Percentiles rank a stretch among this genome's conserved stretches.
Evolutionary conservation across 2,113 vertebrate species (phyloP).

Genomic region (Tragelaphus strepsiceros): DNA sequence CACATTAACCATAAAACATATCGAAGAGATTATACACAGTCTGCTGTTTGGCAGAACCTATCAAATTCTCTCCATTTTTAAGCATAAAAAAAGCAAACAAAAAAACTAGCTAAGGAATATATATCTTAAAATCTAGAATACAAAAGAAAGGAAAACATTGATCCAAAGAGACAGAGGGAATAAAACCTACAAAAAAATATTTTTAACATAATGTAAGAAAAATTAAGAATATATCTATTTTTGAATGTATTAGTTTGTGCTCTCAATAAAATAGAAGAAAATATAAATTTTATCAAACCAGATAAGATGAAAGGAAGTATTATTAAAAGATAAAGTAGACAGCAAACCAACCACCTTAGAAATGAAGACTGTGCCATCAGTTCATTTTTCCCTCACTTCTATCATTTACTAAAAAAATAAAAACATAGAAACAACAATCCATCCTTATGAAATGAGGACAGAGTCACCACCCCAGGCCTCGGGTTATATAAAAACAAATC

Average conservation of each 20-base stretch:
- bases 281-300: constrained; percentile 40
- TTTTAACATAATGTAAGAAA: constrained; percentile 18
- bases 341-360: background rate
- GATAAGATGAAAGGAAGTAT: constrained; percentile 38
- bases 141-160: background rate
- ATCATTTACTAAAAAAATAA: constrained; percentile 10
- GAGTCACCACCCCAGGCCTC: background rate
- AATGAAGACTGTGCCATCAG: background rate
- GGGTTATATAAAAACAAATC: background rate
- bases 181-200: constrained; percentile 2
- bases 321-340: constrained; percentile 30
- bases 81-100: constrained; percentile 10
- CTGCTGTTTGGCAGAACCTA: background rate
- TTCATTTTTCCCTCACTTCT: background rate
- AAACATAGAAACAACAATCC: background rate
- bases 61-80: background rate
- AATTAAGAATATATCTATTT: background rate
- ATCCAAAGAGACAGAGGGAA: background rate
- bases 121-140: background rate
- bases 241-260: background rate
- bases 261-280: constrained; percentile 15
- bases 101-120: background rate
- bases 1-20: background rate
- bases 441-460: background rate
- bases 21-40: background rate